Evolutionary conservation across 53 echinoderm and acorn worm species (phyloP), one percentile per base, ranked within the genome.

Genomic region (Mesocentrotus franciscanus): DNA sequence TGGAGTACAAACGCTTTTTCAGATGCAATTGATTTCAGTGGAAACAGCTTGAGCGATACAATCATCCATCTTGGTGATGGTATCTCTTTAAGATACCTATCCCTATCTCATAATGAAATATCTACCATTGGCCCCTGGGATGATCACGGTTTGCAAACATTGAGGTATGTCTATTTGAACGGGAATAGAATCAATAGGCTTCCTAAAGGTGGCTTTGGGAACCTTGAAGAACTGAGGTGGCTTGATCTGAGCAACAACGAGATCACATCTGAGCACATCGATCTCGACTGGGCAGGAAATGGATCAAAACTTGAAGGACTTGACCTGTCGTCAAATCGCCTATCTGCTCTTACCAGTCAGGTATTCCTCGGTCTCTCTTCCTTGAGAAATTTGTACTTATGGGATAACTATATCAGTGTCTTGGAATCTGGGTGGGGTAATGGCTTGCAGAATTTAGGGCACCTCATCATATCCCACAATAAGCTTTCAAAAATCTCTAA

Each of bases 391-490:
- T 10, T 91, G 9, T 91, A 91, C 66, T 0, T 91, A 33, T 64
- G 91, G 91, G 91, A 91, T 20, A 91, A 91, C 66, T 1, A 20
- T 15, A 91, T 91, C 91, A 64, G 35, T 66, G 36, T 66, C 58
- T 32, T 91, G 62, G 20, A 62, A 14, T 24, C 64, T 34, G 22
- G 64, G 2, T 91, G 91, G 91, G 15, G 35, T 66, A 39, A 33
- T 66, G 91, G 64, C 17, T 13, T 91, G 18, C 62, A 66, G 14
- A 36, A 66, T 68, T 39, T 91, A 35, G 66, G n/a, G 16, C 61
- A 61, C 22, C 66, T 91, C 17, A 91, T 91, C 62, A 61, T 91
- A 1, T 91, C 91, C 32, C 91, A 91, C 24, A 91, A 91, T 34
- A 66, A 13, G 18, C 20, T 91, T 1, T 9, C 34, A 17, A 36